Evolutionary conservation across 1,140 invertebrate genomes (phyloP), one percentile per base, ranked within the genome.

Genomic region (Trichonephila clavipes): DNA sequence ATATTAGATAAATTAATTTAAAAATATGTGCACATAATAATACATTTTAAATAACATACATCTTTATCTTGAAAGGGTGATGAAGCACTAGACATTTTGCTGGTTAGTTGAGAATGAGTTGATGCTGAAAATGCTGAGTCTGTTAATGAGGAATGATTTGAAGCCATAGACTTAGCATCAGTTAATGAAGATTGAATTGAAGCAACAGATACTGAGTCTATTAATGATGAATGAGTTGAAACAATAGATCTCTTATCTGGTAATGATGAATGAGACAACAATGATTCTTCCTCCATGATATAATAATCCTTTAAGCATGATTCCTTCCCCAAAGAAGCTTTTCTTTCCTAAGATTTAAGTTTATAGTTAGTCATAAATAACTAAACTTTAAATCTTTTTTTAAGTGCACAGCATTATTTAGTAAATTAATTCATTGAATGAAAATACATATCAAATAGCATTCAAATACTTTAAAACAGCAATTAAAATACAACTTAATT

Each of bases 201-300:
- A 77, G 28, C 28, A 14, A 18, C 18, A 77, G 28, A 77, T 16
- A 77, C 72, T 34, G 72, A 40, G 14, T 87, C 28, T 19, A 18
- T 87, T 34, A 87, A 64, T 40, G 24, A 77, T 59, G 88, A 89
- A 44, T 51, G 24, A 24, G 64, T 12, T 72, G 88, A 89, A 16
- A 72, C 16, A 44, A 19, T 16, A 58, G 88, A 72, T 24, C 16
- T 24, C 44, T 69, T 90, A n/a, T 90, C 90, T 85, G 51, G n/a
- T 34, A 92, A 51, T 24, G 81, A 83, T 44, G 90, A 92, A 85
- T 92, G 62, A 51, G 59, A 85, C 24, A 92, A 21, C 61, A 92
- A 85, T 82, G 90, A 81, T 85, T 92, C 90, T 28, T 92, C 90
- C 24, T 92, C 90, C 81, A 85, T 92, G 18, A 85, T 92, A 18